Conservation (phyloP, 2,113 vertebrate genomes). For the Indicator indicator region DNA sequence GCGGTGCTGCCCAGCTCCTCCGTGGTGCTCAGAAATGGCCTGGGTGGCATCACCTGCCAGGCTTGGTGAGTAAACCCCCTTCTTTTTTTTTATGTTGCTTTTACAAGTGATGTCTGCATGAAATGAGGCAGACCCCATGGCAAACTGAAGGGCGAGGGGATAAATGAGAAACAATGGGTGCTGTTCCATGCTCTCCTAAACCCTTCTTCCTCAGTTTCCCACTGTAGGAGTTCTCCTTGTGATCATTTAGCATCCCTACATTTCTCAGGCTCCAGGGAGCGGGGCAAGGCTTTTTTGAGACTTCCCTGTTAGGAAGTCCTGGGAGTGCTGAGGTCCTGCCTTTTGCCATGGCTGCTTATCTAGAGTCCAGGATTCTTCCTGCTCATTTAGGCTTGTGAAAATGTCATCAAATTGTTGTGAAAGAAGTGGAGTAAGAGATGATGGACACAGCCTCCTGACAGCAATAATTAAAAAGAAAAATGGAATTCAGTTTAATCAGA, state of each 20-base stretch:
- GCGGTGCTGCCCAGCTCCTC: background rate
- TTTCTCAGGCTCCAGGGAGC: background rate
- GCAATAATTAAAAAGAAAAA: background rate
- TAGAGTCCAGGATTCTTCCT: background rate
- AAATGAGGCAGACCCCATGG: background rate
- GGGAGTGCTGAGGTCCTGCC: background rate
- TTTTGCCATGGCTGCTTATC: background rate
- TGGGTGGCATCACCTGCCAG: background rate
- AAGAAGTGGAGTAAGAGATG: background rate
- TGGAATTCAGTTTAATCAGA: background rate
- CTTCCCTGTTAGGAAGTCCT: background rate
- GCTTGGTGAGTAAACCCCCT: slow-evolving; percentile 58
- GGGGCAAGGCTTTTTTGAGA: background rate
- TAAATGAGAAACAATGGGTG: background rate
- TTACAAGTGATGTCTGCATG: background rate
- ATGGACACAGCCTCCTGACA: background rate
- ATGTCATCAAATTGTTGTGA: rapidly evolving
- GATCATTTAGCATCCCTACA: background rate
- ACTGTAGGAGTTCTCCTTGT: rapidly evolving
- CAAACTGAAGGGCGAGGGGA: background rate
- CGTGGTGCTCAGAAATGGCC: background rate
- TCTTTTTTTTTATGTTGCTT: background rate
- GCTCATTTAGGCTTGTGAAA: background rate
- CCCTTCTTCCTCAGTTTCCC: background rate
- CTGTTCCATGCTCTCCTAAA: background rate